Evolutionary conservation across 2,797 vertebrate genomes (phyloP).

Genomic region (Podarcis siculus): DNA sequence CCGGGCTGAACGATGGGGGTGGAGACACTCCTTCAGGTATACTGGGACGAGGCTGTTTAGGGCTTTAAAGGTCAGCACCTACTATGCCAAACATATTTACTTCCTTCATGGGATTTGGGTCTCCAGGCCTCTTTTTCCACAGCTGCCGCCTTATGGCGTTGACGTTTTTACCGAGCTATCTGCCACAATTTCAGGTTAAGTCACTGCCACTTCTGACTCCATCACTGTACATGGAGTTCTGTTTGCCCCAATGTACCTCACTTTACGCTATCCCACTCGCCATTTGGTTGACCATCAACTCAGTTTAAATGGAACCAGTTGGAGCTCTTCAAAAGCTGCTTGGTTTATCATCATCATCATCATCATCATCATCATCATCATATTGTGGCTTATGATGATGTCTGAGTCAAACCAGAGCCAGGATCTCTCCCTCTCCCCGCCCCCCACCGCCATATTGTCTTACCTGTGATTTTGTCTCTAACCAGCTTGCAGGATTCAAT

Average conservation of each 20-base stretch:
- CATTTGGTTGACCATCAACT: not conserved
- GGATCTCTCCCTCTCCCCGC: not conserved
- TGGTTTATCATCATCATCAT: too few relatives aligned
- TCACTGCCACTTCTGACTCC: not conserved
- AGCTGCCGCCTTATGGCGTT: not conserved
- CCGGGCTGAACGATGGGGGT: too few relatives aligned
- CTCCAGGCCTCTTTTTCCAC: not conserved
- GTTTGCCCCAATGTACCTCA: not conserved
- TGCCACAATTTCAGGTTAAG: not conserved
- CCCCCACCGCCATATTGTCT: not conserved
- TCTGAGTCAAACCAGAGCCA: not conserved
- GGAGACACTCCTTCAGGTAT: too few relatives aligned
- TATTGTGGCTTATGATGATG: not conserved
- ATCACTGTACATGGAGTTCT: not conserved
- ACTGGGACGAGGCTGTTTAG: too few relatives aligned
- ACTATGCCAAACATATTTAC: not conserved
- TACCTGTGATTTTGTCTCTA: slow-evolving; percentile 97
- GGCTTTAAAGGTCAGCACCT: too few relatives aligned
- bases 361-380: too few relatives aligned
- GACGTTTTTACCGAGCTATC: not conserved
- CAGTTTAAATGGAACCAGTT: not conserved
- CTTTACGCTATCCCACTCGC: not conserved
- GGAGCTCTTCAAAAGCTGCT: not conserved
- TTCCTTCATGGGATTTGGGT: not conserved
- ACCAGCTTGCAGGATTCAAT: slow-evolving; percentile 97